These are phyloP conservation scores for Theocolax elegans DNA, from an alignment of 1,140 invertebrate species.

Conservation along the genomic window DNA sequence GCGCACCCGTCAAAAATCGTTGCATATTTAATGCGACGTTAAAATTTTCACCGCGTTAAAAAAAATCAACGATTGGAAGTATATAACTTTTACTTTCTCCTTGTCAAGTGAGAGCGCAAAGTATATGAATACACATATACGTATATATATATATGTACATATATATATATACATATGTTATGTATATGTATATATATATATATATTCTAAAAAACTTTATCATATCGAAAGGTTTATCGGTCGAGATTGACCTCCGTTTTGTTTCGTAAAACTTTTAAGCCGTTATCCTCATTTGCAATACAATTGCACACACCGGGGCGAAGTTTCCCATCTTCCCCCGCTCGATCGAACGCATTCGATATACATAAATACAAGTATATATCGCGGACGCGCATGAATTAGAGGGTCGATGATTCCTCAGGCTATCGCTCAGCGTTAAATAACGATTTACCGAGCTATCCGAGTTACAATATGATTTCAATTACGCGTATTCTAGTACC, in stretches of 20 bases:
- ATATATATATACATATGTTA: too few relatives aligned
- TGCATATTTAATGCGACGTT: too few relatives aligned
- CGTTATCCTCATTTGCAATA: slow-evolving; percentile 28
- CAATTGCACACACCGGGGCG: background rate
- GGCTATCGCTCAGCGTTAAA: background rate
- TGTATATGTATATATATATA: too few relatives aligned
- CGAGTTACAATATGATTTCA: slow-evolving; percentile 1
- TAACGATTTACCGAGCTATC: slow-evolving; percentile 8
- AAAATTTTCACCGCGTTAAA: too few relatives aligned
- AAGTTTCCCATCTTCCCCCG: background rate
- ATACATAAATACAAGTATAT: slow-evolving; percentile 6
- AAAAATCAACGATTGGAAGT: slow-evolving; percentile 25
- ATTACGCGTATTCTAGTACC: background rate
- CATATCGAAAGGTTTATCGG: slow-evolving; percentile 38
- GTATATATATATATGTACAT: too few relatives aligned
- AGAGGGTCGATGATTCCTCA: slow-evolving; percentile 5
- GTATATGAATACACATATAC: too few relatives aligned
- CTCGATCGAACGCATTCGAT: background rate
- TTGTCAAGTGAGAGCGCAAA: background rate
- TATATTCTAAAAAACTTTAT: too few relatives aligned
- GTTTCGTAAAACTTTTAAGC: slow-evolving; percentile 27
- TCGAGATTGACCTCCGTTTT: slow-evolving; percentile 37
- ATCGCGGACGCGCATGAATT: background rate
- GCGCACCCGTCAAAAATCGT: background rate
- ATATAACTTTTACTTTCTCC: slow-evolving; percentile 38